Percentiles rank a stretch among this genome's conserved stretches.
phyloP scores from a whole-genome alignment of 2,797 vertebrate species.

The Ptychadena robeensis region DNA sequence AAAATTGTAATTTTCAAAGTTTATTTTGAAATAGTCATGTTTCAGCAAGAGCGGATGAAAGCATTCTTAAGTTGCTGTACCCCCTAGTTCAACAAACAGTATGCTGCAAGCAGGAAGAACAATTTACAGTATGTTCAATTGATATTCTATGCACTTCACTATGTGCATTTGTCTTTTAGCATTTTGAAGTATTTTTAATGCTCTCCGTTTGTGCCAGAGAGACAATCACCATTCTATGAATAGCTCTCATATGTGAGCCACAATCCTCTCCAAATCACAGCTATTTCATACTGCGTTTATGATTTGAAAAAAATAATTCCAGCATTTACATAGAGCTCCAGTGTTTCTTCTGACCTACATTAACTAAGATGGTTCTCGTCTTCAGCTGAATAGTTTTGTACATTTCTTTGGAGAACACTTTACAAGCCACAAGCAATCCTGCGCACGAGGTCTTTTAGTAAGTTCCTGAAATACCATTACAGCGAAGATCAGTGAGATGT shows the following conservation, averaged over 20 bases:
- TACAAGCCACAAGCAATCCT: slow-evolving; percentile 38
- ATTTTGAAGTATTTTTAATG: slow-evolving; percentile 19
- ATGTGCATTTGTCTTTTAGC: neutral
- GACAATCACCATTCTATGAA: slow-evolving; percentile 31
- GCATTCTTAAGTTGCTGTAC: neutral
- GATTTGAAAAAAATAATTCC: slow-evolving; percentile 36
- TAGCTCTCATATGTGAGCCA: slow-evolving; percentile 19
- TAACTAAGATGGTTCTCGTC: slow-evolving; percentile 26
- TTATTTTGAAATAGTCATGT: neutral
- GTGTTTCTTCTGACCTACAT: slow-evolving; percentile 45
- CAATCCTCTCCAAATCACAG: slow-evolving; percentile 24
- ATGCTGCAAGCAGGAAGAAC: neutral
- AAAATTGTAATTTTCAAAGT: neutral
- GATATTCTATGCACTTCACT: neutral
- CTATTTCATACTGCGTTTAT: slow-evolving; percentile 40
- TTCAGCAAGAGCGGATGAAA: neutral
- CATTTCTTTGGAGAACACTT: slow-evolving; percentile 45
- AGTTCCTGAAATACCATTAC: slow-evolving; percentile 41
- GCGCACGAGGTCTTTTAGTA: slow-evolving; percentile 20
- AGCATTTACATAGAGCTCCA: slow-evolving; percentile 37
- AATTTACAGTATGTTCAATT: neutral
- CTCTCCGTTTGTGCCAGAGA: neutral
- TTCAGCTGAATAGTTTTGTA: slow-evolving; percentile 44
- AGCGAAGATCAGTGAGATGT: slow-evolving; percentile 35
- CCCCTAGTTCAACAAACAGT: neutral